Evolutionary conservation across 2,888 invertebrate species (phyloP), one percentile per base, ranked within the genome.

Genomic region (Bembecia ichneumoniformis): DNA sequence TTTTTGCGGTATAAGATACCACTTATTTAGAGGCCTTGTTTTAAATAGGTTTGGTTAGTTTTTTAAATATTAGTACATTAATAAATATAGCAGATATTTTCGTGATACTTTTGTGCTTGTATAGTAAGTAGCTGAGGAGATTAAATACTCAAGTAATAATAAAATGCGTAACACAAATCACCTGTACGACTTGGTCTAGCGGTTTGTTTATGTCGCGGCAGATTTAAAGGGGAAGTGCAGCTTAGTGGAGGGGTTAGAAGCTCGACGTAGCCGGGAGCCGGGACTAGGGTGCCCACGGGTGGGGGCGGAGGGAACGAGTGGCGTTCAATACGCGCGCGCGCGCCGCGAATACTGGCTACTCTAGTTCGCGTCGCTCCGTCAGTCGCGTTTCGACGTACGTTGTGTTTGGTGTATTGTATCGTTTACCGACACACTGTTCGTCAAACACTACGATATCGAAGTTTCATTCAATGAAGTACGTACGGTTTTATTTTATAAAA

Each of bases 271-370:
- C 50, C 50, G 47, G 53, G 53, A 52, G 52, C 52, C 53, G 58
- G 56, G 57, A 52, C 53, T 52, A 53, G 58, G 56, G 57, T 53
- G 50, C 49, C n/a, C 52, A 52, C 46, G 66, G 57, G 60, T 59
- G 63, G 66, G 69, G 69, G 68, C 66, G 71, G 74, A 74, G 58
- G 69, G 71, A 74, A 74, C 73, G 74, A 70, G 66, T 68, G 59
- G 68, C 82, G 83, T 70, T 84, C 84, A 73, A 86, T 84, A 83
- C 82, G 82, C 84, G 84, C 84, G 82, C 84, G 87, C 86, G 82
- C 82, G 64, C 62, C 60, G 54, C 58, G 55, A 48, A 49, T 47
- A 48, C 47, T 48, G 40, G 47, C 57, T 55, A 53, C 54, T 61
- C 62, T 40, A 40, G 11, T 20, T 20, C 11, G 20, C 60, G 58